Percentiles rank a stretch among this genome's conserved stretches.
These are phyloP conservation scores for Oriolus oriolus DNA, from an alignment of 2,113 vertebrate genomes.

Conservation along the genomic window DNA sequence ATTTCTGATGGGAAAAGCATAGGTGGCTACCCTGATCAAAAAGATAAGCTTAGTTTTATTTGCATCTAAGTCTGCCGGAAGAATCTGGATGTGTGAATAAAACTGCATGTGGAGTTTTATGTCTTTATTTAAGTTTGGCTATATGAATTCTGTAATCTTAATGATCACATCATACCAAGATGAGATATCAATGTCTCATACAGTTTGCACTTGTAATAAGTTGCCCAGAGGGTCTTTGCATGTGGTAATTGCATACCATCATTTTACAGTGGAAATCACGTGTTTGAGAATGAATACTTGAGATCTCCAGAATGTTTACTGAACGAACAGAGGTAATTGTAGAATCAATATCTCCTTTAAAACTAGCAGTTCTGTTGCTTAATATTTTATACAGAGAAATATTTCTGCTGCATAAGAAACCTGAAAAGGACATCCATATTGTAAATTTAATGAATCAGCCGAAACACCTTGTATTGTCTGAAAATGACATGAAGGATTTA, in stretches of 20 bases:
- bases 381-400: conserved; percentile 22
- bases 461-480: background rate
- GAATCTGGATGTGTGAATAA: background rate
- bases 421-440: background rate
- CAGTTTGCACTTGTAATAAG: background rate
- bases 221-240: background rate
- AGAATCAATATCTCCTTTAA: conserved; percentile 22
- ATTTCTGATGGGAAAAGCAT: background rate
- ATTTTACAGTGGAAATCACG: background rate
- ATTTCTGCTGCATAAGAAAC: background rate
- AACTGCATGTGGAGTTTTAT: background rate
- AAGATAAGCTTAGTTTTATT: background rate
- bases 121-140: background rate
- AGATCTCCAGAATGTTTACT: background rate
- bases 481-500: background rate
- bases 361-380: background rate
- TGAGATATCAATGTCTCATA: background rate
- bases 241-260: background rate
- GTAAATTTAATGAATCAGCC: background rate
- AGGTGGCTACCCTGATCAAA: background rate
- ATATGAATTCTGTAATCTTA: background rate
- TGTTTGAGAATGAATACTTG: background rate
- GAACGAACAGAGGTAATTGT: background rate
- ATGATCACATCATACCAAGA: background rate
- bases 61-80: background rate